Conservation (phyloP, 2,888 invertebrate genomes). For the Platycheirus albimanus region DNA sequence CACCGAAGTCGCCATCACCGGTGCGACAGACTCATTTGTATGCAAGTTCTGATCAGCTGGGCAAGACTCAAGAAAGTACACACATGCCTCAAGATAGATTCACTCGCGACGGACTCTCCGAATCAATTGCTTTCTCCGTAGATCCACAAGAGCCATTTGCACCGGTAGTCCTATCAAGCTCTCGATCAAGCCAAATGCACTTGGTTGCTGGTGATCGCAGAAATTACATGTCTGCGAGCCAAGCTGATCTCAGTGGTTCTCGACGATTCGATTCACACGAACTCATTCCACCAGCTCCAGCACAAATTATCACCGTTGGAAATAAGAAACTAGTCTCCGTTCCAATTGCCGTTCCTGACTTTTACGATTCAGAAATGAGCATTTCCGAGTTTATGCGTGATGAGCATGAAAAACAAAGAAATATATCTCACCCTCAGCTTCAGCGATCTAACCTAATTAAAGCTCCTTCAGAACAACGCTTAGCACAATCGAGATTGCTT, state of each 20-base stretch:
- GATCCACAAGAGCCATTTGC: constrained; percentile 78
- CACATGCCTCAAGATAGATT: constrained; percentile 30
- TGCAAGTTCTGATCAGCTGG: constrained; percentile 52
- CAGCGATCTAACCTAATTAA: constrained; percentile 60
- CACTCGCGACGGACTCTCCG: constrained; percentile 39
- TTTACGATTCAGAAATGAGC: constrained; percentile 49
- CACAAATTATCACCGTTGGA: constrained; percentile 23
- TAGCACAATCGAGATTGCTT: constrained; percentile 75
- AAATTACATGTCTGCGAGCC: constrained; percentile 52
- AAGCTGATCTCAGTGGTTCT: constrained; percentile 43
- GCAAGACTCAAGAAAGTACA: not conserved
- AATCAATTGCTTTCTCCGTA: constrained; percentile 39
- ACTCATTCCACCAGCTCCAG: constrained; percentile 21
- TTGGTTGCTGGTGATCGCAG: constrained; percentile 54
- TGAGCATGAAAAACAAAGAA: constrained; percentile 54
- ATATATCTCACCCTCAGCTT: constrained; percentile 73
- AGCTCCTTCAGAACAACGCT: constrained; percentile 79
- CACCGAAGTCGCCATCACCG: constrained; percentile 75
- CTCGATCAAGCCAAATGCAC: constrained; percentile 36
- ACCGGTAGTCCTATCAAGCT: constrained; percentile 77
- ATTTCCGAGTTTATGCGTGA: constrained; percentile 48
- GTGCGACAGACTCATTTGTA: constrained; percentile 69
- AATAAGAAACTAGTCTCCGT: constrained; percentile 66
- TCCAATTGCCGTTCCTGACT: constrained; percentile 57
- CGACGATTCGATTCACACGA: constrained; percentile 39